These are phyloP conservation scores for Acleris laterana DNA, from an alignment of 2,888 invertebrate species.

Conservation along the genomic window DNA sequence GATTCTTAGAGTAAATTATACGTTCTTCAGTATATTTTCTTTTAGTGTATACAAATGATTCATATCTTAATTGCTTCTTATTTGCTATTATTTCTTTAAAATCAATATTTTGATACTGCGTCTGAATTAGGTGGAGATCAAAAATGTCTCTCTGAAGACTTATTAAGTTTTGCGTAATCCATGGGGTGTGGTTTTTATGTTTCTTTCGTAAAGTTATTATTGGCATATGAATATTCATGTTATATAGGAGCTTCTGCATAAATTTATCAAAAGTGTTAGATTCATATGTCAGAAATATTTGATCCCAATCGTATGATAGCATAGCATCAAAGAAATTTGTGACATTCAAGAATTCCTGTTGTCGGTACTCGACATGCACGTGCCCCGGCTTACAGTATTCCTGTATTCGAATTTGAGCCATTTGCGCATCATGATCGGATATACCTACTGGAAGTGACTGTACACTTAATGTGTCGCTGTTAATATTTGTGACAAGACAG, in stretches of 20 bases:
- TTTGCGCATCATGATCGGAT: conserved; percentile 6
- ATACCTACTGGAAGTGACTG: background rate
- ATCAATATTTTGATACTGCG: conserved; percentile 3
- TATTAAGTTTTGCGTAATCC: background rate
- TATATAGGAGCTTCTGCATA: no score
- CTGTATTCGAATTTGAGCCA: conserved; percentile 4
- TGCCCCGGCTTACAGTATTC: background rate
- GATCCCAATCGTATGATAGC: no score
- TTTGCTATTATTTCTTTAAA: background rate
- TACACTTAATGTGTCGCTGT: background rate
- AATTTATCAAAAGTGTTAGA: no score
- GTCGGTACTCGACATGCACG: background rate
- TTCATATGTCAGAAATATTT: no score
- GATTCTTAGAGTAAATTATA: no score
- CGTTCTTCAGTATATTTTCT: no score
- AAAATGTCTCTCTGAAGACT: background rate
- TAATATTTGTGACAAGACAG: no score
- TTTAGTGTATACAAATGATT: background rate
- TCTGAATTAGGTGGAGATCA: background rate
- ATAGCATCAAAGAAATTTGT: no score
- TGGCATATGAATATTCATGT: conserved; percentile 1
- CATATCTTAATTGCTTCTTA: background rate
- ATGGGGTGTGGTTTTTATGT: background rate
- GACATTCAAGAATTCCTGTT: no score
- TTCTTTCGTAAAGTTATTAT: background rate